Percentiles rank a stretch among this genome's conserved stretches.
These are phyloP conservation scores for Oreocharis arfaki DNA, from an alignment of 2,113 vertebrate genomes.

Conservation along the genomic window DNA sequence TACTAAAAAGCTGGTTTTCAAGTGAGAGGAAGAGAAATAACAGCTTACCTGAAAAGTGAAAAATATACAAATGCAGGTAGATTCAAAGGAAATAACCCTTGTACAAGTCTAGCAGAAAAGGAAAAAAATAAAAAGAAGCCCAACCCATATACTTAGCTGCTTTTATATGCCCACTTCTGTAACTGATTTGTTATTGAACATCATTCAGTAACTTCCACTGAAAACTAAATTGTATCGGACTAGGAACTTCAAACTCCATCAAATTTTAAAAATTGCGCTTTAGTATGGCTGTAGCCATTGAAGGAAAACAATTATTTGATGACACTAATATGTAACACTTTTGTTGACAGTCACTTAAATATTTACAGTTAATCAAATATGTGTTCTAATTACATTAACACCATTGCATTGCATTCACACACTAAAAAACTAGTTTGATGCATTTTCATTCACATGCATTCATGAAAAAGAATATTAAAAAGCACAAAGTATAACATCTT, in stretches of 20 bases:
- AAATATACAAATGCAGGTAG: not conserved
- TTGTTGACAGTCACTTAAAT: not conserved
- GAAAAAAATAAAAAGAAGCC: too few species aligned
- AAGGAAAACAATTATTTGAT: not conserved
- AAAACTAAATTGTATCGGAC: not conserved
- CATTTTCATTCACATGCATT: not conserved
- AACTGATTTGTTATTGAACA: not conserved
- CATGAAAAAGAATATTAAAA: not conserved
- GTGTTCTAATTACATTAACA: not conserved
- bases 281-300: not conserved
- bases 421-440: not conserved
- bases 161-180: not conserved
- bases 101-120: not conserved
- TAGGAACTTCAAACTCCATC: not conserved
- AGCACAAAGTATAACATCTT: not conserved
- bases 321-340: not conserved
- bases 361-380: not conserved
- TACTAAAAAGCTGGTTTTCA: not conserved
- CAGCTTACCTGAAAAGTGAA: not conserved
- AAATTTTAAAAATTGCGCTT: not conserved
- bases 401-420: not conserved
- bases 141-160: not conserved
- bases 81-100: not conserved
- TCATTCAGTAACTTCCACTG: not conserved
- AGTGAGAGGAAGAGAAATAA: not conserved